Percentiles rank a stretch among this genome's conserved stretches.
phyloP scores from a whole-genome alignment of 1,140 invertebrate species.

The Sminthurides bifidus region DNA sequence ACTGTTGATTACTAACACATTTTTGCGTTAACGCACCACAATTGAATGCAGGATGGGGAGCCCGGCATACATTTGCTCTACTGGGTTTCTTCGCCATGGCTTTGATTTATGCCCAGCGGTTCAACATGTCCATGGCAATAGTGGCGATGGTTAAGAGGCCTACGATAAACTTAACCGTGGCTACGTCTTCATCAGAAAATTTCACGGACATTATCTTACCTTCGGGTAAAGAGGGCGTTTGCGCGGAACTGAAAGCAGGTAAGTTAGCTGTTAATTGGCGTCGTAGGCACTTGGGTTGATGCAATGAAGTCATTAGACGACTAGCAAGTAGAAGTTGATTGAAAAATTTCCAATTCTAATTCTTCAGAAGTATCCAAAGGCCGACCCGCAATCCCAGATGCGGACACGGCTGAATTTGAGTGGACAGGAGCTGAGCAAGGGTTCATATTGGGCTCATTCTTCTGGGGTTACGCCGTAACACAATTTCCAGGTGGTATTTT shows the following conservation, averaged over 20 bases:
- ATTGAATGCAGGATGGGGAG: conserved; percentile 14
- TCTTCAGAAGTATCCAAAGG: too few relatives aligned
- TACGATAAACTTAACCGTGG: not conserved
- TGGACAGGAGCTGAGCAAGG: conserved; percentile 41
- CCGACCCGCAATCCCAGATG: not conserved
- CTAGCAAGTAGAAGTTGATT: too few relatives aligned
- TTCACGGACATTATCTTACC: not conserved
- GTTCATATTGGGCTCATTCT: conserved; percentile 72
- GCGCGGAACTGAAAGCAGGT: not conserved
- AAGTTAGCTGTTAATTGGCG: too few relatives aligned
- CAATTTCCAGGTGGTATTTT: conserved; percentile 51
- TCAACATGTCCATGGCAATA: conserved; percentile 84
- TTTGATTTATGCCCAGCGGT: conserved; percentile 72
- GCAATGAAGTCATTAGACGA: not conserved
- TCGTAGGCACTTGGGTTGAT: too few relatives aligned
- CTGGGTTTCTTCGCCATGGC: conserved; percentile 58
- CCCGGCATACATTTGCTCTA: conserved; percentile 1
- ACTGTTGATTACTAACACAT: too few relatives aligned
- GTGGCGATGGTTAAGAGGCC: conserved; percentile 72
- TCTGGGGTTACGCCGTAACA: conserved; percentile 56
- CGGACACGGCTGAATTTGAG: not conserved
- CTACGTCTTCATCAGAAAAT: not conserved
- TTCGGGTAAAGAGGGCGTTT: not conserved
- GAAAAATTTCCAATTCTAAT: too few relatives aligned
- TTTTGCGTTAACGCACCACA: too few relatives aligned